Base-by-base conservation (phyloP, 2,888 invertebrate species). In the Willowsia nigromaculata region DNA sequence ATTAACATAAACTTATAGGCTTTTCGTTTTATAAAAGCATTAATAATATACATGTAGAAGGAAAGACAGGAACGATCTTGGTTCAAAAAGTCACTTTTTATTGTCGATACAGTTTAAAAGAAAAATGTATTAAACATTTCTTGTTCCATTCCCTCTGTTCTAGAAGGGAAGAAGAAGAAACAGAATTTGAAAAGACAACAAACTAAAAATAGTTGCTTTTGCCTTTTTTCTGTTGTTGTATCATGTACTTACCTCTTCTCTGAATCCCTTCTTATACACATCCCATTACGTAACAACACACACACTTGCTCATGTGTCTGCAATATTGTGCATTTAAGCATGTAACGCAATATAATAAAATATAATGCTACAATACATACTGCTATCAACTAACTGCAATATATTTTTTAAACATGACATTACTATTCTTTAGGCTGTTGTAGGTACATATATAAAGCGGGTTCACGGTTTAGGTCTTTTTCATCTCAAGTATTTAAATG, bases 161-260 rank as follows among this genome's bases (percentile, higher is more conserved):
- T 25, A 43, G 47, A 11, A 43, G 15, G 18, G 74, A 15, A 47
- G 50, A 50, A 37, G 82, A 68, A 62, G 80, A 87, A 84, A 53
- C 76, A 68, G 68, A 71, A 89, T 78, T 80, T 11, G 81, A 81
- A 89, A 89, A 91, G 91, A 91, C 89, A 90, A 91, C 89, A 88
- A 87, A 85, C 90, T 91, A 91, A 91, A 91, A 91, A 91, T 91
- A 91, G 90, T 87, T 85, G 85, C 90, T 91, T 80, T 84, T 88
- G 59, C 22, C 50, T 86, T 78, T 53, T 40, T 76, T 40, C 53
- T 56, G 80, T 59, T 80, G 80, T 56, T 80, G 68, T 81, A 86
- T 68, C 53, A 87, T 87, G 81, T 87, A 82, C 87, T 87, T 87
- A 87, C 87, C 87, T 87, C 82, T 74, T 71, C 82, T 59, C 81